Evolutionary conservation across 2,113 vertebrate genomes (phyloP).

Genomic region (Struthio camelus): DNA sequence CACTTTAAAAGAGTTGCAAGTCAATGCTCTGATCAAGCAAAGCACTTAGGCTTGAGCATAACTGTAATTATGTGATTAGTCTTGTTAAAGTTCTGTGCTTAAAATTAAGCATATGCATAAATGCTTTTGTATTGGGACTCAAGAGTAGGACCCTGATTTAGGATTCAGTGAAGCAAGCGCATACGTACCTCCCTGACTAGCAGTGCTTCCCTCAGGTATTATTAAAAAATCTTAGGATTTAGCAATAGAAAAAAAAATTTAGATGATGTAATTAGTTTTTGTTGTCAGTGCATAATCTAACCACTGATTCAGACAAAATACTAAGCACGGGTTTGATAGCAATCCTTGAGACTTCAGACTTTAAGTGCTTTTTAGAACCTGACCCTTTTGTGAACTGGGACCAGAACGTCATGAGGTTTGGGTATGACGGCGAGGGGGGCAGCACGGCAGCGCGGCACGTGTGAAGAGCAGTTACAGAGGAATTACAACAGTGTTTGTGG

Average conservation of each 20-base stretch:
- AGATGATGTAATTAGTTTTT: not conserved
- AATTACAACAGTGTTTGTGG: not conserved
- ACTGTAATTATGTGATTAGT: slow-evolving; percentile 51
- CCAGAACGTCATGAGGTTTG: not conserved
- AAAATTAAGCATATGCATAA: not conserved
- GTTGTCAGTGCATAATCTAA: not conserved
- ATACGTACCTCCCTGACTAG: slow-evolving; percentile 25
- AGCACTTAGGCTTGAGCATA: slow-evolving; percentile 29
- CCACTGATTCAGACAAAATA: not conserved
- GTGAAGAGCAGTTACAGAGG: not conserved
- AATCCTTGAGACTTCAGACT: not conserved
- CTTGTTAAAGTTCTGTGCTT: slow-evolving; percentile 32
- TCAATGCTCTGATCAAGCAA: slow-evolving; percentile 36
- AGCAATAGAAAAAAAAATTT: not conserved
- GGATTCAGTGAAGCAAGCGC: slow-evolving; percentile 38
- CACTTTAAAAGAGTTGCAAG: slow-evolving; percentile 28
- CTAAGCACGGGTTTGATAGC: not conserved
- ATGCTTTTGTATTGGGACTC: not conserved
- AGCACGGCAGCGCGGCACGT: not conserved
- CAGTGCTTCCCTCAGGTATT: not conserved
- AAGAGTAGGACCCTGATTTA: slow-evolving; percentile 18
- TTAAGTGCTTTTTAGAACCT: not conserved
- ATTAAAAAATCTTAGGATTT: not conserved
- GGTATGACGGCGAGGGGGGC: not conserved
- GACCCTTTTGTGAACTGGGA: not conserved